Evolutionary conservation across 2,888 invertebrate genomes (phyloP).

Genomic region (Argynnis bischoffii): DNA sequence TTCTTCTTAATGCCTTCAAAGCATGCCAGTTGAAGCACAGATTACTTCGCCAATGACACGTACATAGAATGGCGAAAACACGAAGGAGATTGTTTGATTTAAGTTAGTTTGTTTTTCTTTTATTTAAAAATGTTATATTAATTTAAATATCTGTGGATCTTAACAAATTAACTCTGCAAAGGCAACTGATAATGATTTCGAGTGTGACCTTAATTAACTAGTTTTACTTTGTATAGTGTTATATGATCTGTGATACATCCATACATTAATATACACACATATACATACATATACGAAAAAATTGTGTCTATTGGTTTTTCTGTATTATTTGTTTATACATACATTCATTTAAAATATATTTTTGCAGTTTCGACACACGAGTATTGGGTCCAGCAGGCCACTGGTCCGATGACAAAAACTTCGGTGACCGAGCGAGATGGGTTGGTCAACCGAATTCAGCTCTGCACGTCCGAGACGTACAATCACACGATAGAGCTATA

Average conservation of each 20-base stretch:
- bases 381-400: constrained; percentile 64
- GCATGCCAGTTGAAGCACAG: no score
- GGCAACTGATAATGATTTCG: no score
- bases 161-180: no score
- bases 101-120: no score
- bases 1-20: no score
- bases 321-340: background rate
- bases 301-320: background rate
- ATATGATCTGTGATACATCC: background rate
- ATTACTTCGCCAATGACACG: no score
- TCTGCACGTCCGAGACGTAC: constrained; percentile 60
- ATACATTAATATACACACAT: background rate
- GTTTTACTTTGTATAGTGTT: background rate
- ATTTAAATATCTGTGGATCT: no score
- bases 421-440: constrained; percentile 86
- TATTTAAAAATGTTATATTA: no score
- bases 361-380: constrained; percentile 68
- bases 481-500: constrained; percentile 63
- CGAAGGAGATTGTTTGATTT: no score
- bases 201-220: background rate
- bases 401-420: constrained; percentile 75
- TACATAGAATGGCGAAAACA: no score
- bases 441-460: constrained; percentile 66
- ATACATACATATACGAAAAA: background rate
- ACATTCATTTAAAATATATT: background rate